Percentiles rank a stretch among this genome's conserved stretches.
Conservation (phyloP, 1,140 invertebrate species). For the Drosophila bipectinata region DNA sequence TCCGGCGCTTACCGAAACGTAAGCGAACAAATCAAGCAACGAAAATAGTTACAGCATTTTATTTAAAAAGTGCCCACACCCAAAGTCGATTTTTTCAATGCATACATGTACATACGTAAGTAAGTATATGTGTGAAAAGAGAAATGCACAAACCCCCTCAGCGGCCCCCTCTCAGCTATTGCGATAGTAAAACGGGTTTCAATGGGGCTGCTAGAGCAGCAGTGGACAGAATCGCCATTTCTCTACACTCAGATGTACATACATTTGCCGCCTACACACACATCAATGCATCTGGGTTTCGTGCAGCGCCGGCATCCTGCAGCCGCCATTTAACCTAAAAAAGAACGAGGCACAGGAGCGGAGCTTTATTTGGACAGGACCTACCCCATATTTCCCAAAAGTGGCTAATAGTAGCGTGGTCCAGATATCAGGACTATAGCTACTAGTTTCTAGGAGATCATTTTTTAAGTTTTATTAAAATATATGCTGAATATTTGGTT, state of each 20-base stretch:
- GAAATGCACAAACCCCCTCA: neutral
- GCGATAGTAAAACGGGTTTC: constrained; percentile 65
- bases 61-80: constrained; percentile 67
- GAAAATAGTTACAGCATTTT: constrained; percentile 40
- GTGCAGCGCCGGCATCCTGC: constrained; percentile 70
- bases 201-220: constrained; percentile 51
- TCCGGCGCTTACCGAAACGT: constrained; percentile 54
- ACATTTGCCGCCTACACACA: constrained; percentile 70
- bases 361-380: neutral
- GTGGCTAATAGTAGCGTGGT: too few relatives aligned
- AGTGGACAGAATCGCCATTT: constrained; percentile 57
- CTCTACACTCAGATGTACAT: constrained; percentile 65
- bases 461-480: too few relatives aligned
- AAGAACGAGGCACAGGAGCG: constrained; percentile 37
- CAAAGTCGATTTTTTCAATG: constrained; percentile 76
- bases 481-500: too few relatives aligned
- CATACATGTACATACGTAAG: constrained; percentile 24
- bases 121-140: constrained; percentile 18
- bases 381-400: too few relatives aligned
- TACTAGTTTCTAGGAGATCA: too few relatives aligned
- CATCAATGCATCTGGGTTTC: constrained; percentile 38
- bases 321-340: constrained; percentile 75
- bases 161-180: constrained; percentile 1
- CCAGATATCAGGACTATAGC: too few relatives aligned
- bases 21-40: constrained; percentile 40